Evolutionary conservation across 2,888 invertebrate species (phyloP).

Genomic region (Xylophagus ater): DNA sequence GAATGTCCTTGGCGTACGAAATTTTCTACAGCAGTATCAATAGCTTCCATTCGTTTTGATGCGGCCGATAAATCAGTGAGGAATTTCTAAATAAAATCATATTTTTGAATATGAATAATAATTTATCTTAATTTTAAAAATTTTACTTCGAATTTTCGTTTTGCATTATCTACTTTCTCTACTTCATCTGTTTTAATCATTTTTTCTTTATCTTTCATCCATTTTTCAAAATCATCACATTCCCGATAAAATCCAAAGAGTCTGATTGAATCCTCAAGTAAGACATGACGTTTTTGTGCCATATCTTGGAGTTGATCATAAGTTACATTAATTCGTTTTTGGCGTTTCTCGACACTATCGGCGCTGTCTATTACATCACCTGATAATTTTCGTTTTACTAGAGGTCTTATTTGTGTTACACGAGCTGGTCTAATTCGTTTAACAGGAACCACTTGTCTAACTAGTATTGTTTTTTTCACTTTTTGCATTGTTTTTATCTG

Average conservation of each 20-base stretch:
- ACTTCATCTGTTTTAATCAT: constrained; percentile 69
- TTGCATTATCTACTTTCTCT: constrained; percentile 85
- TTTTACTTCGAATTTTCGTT: constrained; percentile 75
- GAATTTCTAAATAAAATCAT: constrained; percentile 54
- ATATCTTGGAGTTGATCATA: constrained; percentile 72
- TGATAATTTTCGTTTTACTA: constrained; percentile 36
- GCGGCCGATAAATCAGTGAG: constrained; percentile 92
- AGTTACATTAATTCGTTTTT: constrained; percentile 65
- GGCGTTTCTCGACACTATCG: constrained; percentile 69
- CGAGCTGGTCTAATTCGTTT: constrained; percentile 46
- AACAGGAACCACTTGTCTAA: constrained; percentile 74
- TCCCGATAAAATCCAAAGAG: constrained; percentile 90
- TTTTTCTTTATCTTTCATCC: constrained; percentile 93
- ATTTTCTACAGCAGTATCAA: constrained; percentile 77
- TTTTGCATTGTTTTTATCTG: constrained; percentile 57
- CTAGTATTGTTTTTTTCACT: constrained; percentile 82
- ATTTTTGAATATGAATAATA: constrained; percentile 25
- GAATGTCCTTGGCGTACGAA: constrained; percentile 77
- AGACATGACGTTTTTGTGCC: constrained; percentile 66
- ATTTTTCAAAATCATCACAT: constrained; percentile 94
- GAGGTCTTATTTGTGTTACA: constrained; percentile 32
- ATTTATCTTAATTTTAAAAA: constrained; percentile 38
- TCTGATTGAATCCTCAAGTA: constrained; percentile 84
- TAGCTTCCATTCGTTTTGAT: constrained; percentile 78
- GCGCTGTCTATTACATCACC: constrained; percentile 46